Evolutionary conservation across 2,113 vertebrate genomes (phyloP), one percentile per base, ranked within the genome.

Genomic region (Cyanoramphus novaezelandiae): DNA sequence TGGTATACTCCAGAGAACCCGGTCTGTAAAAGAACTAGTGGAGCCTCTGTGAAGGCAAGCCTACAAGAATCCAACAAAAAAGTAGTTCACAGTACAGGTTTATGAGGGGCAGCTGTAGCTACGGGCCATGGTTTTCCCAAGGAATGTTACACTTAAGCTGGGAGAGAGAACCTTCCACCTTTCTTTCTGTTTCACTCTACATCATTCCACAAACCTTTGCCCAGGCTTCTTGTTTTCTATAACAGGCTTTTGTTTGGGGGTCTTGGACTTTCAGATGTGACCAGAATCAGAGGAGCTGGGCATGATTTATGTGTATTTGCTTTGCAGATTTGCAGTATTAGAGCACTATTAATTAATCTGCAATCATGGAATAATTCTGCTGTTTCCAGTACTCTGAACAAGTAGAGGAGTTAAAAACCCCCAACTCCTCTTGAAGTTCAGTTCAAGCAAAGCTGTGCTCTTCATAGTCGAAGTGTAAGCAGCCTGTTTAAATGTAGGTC

Each of bases 381-480:
- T 53, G 27, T 91, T 93, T 77, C 50, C 71, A 65, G 29, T 86
- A 27, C 39, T 84, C 70, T 75, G 60, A 91, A 31, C 7, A 33
- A 92, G 49, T 5, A 3, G 47, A 78, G 74, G 57, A 3, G 53
- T 4, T 55, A 91, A 94, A 95, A 70, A 4, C 15, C 2, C 0
- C n/a, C 74, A 4, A 25, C 39, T 71, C 3, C 7, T 49, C 43
- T 55, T 71, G 43, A 70, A 86, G 37, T 3, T 84, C 28, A 67
- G 31, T 86, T 82, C 64, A 35, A 67, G 78, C 29, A 70, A 85
- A 84, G 60, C 52, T 69, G 13, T 63, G 47, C 59, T 79, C 41
- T 84, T 91, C 46, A 2, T 70, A 76, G 91, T 90, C 81, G 50
- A 75, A 94, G 68, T 79, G 57, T 93, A 95, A 93, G 68, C 82